A percentile compares a stretch with the other conserved stretches of the same genome.
Evolutionary conservation across 2,888 invertebrate genomes (phyloP).

Genomic region (Calameuta idolon): DNA sequence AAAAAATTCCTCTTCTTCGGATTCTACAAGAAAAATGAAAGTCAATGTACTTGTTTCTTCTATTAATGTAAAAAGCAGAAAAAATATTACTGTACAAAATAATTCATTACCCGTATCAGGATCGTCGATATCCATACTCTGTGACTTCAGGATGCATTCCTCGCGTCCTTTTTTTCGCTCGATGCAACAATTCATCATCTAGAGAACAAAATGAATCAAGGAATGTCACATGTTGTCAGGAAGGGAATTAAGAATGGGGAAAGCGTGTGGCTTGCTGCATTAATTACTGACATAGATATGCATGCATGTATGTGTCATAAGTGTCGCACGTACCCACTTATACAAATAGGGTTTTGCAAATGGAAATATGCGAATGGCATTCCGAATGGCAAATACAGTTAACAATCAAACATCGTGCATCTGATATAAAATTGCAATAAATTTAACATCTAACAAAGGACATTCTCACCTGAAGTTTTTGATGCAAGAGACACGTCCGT

Average conservation of each 20-base stretch:
- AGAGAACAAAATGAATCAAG: constrained; percentile 2
- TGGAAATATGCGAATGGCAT: constrained; percentile 7
- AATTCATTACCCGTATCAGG: constrained; percentile 52
- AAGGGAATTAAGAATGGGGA: background rate
- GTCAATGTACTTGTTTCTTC: background rate
- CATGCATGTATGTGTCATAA: background rate
- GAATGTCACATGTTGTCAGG: background rate
- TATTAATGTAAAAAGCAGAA: background rate
- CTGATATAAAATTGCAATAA: background rate
- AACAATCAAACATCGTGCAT: background rate
- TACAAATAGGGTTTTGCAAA: background rate
- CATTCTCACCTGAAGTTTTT: constrained; percentile 84
- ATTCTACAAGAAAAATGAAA: constrained; percentile 51
- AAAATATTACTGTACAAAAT: background rate
- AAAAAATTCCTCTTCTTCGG: constrained; percentile 84
- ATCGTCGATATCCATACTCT: constrained; percentile 49
- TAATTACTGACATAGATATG: background rate
- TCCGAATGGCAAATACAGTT: background rate
- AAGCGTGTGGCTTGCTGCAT: background rate
- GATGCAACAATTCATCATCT: constrained; percentile 83
- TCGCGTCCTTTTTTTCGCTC: constrained; percentile 72
- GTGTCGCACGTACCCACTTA: background rate
- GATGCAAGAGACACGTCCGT: constrained; percentile 90
- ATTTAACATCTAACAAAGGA: background rate
- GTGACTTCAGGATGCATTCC: constrained; percentile 56